Conservation (phyloP, 2,797 vertebrate genomes). For the Epinephelus awoara region DNA sequence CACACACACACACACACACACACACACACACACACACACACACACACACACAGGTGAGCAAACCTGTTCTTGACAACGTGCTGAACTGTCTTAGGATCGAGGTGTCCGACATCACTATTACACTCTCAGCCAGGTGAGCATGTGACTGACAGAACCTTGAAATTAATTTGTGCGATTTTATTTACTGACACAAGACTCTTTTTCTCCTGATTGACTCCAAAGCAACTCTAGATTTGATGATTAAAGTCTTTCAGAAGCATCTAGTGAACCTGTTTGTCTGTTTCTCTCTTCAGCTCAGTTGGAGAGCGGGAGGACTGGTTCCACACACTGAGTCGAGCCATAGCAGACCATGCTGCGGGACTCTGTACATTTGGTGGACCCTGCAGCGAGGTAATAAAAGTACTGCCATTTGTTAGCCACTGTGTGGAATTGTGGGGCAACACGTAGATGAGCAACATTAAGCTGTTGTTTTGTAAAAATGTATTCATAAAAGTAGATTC, state of each 20-base stretch:
- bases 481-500: too few species aligned
- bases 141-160: neutral
- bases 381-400: conserved; percentile 82
- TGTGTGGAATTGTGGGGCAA: too few species aligned
- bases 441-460: too few species aligned
- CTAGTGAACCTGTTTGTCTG: conserved; percentile 1
- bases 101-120: conserved; percentile 91
- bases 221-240: neutral
- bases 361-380: conserved; percentile 86
- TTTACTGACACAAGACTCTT: neutral
- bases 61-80: conserved; percentile 90
- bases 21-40: neutral
- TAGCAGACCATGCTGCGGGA: conserved; percentile 87
- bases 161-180: neutral
- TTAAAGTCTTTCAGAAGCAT: neutral
- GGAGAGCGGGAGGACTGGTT: conserved; percentile 97
- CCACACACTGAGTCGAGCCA: conserved; percentile 91
- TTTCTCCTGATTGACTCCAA: neutral
- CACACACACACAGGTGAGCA: conserved; percentile 88
- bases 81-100: conserved; percentile 93
- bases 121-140: conserved; percentile 93
- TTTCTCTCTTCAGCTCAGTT: conserved; percentile 88
- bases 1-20: conserved; percentile 58
- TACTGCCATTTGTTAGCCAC: too few species aligned
- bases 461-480: too few species aligned